Percentiles rank a stretch among this genome's conserved stretches.
Conservation (phyloP, 2,797 vertebrate species). For the Kryptopterus vitreolus region DNA sequence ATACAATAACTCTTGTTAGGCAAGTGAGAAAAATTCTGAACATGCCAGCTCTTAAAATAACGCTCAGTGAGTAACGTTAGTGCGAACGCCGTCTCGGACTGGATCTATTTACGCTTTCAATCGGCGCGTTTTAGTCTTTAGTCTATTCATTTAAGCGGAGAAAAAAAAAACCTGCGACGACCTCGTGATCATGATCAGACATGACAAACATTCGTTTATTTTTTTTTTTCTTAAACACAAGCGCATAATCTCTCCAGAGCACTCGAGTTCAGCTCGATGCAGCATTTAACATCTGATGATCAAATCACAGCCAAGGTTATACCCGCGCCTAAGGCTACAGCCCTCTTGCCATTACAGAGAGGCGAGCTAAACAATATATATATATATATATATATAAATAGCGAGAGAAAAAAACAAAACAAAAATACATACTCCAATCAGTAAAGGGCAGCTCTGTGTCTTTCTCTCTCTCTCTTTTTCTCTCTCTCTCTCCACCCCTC, state of each 20-base stretch:
- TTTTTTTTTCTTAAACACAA: slow-evolving; percentile 21
- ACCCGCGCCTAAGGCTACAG: slow-evolving; percentile 24
- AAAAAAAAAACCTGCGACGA: background rate
- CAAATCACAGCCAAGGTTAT: slow-evolving; percentile 50
- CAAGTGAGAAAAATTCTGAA: slow-evolving; percentile 43
- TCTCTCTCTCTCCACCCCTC: background rate
- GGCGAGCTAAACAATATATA: slow-evolving; percentile 7
- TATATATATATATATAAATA: slow-evolving; percentile 20
- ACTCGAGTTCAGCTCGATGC: slow-evolving; percentile 7
- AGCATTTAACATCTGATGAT: slow-evolving; percentile 40
- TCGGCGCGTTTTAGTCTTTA: slow-evolving; percentile 27
- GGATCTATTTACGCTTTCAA: slow-evolving; percentile 42
- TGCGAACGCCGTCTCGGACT: slow-evolving; percentile 48
- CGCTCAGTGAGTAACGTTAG: slow-evolving; percentile 17
- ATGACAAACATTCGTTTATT: slow-evolving; percentile 12
- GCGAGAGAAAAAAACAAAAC: slow-evolving; percentile 31
- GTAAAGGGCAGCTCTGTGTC: slow-evolving; percentile 1
- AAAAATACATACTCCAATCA: slow-evolving; percentile 26
- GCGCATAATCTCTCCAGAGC: background rate
- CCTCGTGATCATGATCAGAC: slow-evolving; percentile 33
- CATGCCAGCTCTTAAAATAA: slow-evolving; percentile 36
- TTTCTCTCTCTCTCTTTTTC: background rate
- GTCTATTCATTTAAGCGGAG: background rate
- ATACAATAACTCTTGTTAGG: slow-evolving; percentile 3
- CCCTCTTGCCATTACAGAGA: slow-evolving; percentile 6